Base-by-base conservation (phyloP, 1,140 invertebrate genomes). In the Bombus picipes region DNA sequence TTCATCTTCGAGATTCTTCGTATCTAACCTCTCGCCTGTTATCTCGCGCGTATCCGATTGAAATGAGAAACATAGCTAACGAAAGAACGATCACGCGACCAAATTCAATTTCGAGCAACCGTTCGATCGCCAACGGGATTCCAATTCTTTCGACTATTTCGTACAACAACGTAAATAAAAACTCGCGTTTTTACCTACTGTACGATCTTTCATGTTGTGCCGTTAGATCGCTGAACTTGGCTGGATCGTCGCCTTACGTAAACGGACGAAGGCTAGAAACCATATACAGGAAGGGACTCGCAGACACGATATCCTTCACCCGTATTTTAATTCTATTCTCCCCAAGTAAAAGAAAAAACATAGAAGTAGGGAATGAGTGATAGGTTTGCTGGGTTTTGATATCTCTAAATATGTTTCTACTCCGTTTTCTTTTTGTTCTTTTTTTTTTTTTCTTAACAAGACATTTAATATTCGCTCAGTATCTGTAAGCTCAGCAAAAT, bases 401-500 rank as follows among this genome's bases (percentile, higher is more conserved):
- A n/a, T 62, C 6, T 77, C 2, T 74, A 6, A 9, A 57, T 13
- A 72, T 28, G 1, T 41, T 72, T n/a, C 37, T n/a, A 28, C 68
- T 72, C 15, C 22, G 18, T 78, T 57, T 13, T 76, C 9, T 76
- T 75, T 62, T 62, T 59, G 41, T 65, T 78, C 15, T 62, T 32
- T 10, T 13, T n/a, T 77, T 77, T 77, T 77, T 77, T 65, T 78
- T 65, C 59, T 78, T 78, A 78, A 78, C 75, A 78, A 78, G 75
- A 78, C 75, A 78, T 78, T 78, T 78, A 78, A 78, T 78, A 65
- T 65, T 78, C 75, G 75, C 59, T 65, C 75, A 41, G 15, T 78
- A 78, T 65, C 75, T 65, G 75, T 65, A 78, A 78, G 75, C 75
- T 78, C 75, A 28, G 57, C 75, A 78, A 78, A 78, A 78, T 78